phyloP scores from a whole-genome alignment of 2,888 invertebrate species.

The Rotaria magnacalcarata region DNA sequence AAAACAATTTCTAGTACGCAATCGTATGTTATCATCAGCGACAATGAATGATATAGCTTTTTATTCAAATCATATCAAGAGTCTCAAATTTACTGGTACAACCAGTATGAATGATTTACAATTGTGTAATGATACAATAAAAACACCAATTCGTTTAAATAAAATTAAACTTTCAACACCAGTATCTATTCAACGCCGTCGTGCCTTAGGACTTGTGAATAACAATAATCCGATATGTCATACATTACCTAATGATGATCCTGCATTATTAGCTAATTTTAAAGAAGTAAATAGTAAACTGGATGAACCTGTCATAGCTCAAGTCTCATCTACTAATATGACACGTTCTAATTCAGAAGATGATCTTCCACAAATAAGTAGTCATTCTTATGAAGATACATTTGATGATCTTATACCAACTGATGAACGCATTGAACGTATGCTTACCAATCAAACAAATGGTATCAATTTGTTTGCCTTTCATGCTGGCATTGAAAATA shows the following conservation, averaged over 20 bases:
- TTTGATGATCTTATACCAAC: conserved; percentile 12
- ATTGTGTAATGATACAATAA: not conserved
- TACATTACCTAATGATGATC: not conserved
- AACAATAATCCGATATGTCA: not conserved
- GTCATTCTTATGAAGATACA: not conserved
- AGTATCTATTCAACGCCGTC: not conserved
- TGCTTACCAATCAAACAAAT: not conserved
- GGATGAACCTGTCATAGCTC: not conserved
- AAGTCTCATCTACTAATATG: not conserved
- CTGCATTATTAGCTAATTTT: not conserved
- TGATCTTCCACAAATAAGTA: not conserved
- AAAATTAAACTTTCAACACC: not conserved
- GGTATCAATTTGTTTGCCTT: not conserved
- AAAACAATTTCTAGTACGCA: not conserved
- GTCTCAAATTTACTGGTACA: not conserved
- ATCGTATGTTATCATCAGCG: not conserved
- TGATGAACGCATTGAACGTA: not conserved
- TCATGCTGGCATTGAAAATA: not conserved
- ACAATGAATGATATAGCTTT: not conserved
- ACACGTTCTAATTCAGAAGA: not conserved
- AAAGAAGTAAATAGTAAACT: not conserved
- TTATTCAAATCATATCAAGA: not conserved
- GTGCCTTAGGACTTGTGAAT: not conserved
- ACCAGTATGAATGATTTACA: not conserved
- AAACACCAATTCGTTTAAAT: not conserved